These are phyloP conservation scores for Leptocoma aspasia DNA, from an alignment of 2,113 vertebrate genomes.

Conservation along the genomic window DNA sequence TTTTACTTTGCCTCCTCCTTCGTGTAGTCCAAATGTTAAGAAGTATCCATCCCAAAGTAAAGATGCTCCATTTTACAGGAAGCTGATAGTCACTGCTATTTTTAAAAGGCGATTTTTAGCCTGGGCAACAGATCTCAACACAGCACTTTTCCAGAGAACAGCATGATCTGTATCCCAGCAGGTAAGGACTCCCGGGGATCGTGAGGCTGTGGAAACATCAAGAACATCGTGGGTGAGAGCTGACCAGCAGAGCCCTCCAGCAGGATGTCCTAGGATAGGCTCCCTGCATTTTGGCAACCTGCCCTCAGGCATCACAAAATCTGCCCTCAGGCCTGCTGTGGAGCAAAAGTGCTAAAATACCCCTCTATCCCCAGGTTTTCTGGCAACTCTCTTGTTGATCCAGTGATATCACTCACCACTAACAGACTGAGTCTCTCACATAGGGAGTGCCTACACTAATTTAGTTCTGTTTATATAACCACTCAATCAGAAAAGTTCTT, in stretches of 20 bases:
- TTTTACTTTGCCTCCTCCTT: neutral
- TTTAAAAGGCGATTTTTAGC: neutral
- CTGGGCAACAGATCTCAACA: neutral
- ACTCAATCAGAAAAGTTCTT: neutral
- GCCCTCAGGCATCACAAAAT: no score
- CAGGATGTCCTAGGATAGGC: neutral
- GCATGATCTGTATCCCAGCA: neutral
- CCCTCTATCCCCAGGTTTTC: neutral
- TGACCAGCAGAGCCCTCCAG: no score
- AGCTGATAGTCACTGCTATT: neutral
- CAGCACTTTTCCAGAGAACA: neutral
- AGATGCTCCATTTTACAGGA: neutral
- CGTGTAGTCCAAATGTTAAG: neutral
- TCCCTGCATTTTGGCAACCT: rapidly evolving
- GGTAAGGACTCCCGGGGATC: neutral
- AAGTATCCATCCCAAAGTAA: neutral
- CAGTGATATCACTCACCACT: neutral
- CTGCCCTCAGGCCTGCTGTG: neutral
- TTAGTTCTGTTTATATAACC: neutral
- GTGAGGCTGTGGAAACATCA: neutral
- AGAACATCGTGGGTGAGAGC: rapidly evolving
- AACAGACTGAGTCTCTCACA: neutral
- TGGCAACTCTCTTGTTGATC: neutral
- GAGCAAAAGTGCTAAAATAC: neutral
- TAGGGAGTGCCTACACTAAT: rapidly evolving